A percentile compares a stretch with the other conserved stretches of the same genome.
These are phyloP conservation scores for Polypedilum pembai DNA, from an alignment of 1,140 invertebrate species.

Conservation along the genomic window DNA sequence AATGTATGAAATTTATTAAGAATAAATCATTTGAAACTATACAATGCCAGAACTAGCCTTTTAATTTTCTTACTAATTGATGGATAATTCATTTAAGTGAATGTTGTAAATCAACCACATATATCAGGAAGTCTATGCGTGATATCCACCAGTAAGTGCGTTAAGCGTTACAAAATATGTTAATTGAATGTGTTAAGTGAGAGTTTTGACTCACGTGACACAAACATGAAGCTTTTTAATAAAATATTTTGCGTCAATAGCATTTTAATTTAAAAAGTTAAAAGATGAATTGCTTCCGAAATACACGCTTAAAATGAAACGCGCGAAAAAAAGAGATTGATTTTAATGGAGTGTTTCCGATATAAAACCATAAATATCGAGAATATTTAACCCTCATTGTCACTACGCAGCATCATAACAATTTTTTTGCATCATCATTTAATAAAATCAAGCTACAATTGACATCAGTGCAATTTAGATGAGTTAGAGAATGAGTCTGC, in stretches of 20 bases:
- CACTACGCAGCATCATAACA: too few species aligned
- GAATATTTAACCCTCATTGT: neutral
- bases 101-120: neutral
- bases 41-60: too few species aligned
- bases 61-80: neutral
- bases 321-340: neutral
- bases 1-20: too few species aligned
- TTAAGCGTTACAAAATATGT: neutral
- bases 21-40: too few species aligned
- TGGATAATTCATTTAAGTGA: neutral
- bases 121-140: too few species aligned
- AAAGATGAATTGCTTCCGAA: neutral
- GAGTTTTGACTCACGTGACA: neutral
- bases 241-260: neutral
- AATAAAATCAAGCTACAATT: too few species aligned
- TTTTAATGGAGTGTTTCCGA: conserved; percentile 21
- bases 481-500: too few species aligned
- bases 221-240: neutral
- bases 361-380: conserved; percentile 19
- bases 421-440: too few species aligned
- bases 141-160: neutral
- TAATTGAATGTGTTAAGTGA: neutral
- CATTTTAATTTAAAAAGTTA: neutral
- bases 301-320: neutral
- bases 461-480: too few species aligned